Evolutionary conservation across 23 tunicate genomes (phyloP).

Genomic region (Oikopleura dioica): DNA sequence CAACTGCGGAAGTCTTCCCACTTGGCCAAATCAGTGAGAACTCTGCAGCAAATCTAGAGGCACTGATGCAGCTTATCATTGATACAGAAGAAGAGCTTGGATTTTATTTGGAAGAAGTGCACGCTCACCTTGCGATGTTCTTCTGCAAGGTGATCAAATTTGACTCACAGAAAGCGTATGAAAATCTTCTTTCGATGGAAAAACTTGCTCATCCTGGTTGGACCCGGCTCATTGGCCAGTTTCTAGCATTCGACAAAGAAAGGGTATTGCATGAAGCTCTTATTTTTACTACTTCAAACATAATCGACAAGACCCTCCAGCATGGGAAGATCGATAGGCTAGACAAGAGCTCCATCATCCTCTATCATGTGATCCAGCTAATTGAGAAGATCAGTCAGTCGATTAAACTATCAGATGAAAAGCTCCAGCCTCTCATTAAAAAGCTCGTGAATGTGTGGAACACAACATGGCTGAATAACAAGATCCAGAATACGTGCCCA

Average conservation of each 20-base stretch:
- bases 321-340: no score
- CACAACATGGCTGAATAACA: no score
- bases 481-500: no score
- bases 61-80: not conserved
- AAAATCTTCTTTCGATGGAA: not conserved
- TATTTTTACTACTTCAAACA: no score
- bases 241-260: not conserved
- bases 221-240: not conserved
- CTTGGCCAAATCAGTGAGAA: not conserved
- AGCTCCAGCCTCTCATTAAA: no score
- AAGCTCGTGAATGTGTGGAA: no score
- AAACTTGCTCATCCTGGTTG: not conserved
- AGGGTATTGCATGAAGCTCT: not conserved
- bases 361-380: no score
- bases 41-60: not conserved
- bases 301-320: no score
- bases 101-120: not conserved
- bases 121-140: not conserved
- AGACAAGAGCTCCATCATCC: no score
- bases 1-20: not conserved
- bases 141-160: not conserved
- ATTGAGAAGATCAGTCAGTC: no score
- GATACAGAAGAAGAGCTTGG: constrained; percentile 5
- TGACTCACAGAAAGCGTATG: not conserved
- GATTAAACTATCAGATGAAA: no score